Evolutionary conservation across 2,888 invertebrate genomes (phyloP).

Genomic region (Ichneumon xanthorius): DNA sequence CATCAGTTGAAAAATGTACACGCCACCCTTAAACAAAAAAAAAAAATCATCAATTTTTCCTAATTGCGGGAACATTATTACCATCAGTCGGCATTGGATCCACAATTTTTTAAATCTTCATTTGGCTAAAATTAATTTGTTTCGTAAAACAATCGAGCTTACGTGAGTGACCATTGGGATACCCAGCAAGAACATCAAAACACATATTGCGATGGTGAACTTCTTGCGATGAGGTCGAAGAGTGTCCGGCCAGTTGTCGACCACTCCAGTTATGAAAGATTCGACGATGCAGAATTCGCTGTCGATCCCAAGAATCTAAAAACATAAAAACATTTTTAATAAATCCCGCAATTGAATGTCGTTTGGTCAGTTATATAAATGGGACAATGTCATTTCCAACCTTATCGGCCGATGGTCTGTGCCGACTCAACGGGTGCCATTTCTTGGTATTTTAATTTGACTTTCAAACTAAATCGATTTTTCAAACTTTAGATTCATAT

Average conservation of each 20-base stretch:
- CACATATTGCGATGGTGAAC: conserved; percentile 88
- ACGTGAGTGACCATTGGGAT: conserved; percentile 88
- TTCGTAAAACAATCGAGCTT: conserved; percentile 67
- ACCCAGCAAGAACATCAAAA: conserved; percentile 87
- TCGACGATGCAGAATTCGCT: conserved; percentile 91
- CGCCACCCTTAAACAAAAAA: conserved; percentile 82
- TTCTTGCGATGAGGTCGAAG: conserved; percentile 87
- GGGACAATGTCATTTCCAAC: background rate
- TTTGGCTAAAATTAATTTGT: conserved; percentile 3
- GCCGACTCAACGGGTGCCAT: background rate
- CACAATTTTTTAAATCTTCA: too few relatives aligned
- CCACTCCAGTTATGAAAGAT: conserved; percentile 87
- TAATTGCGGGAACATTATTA: too few relatives aligned
- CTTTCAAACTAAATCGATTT: background rate
- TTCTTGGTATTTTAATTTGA: background rate
- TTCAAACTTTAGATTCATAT: background rate
- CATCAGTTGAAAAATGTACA: conserved; percentile 85
- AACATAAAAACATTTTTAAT: conserved; percentile 3
- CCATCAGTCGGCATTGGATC: too few relatives aligned
- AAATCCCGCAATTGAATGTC: background rate
- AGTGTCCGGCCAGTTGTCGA: conserved; percentile 87
- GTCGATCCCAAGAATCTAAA: conserved; percentile 90
- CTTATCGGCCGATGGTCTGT: background rate
- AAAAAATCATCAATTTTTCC: background rate
- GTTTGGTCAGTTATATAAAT: background rate